Evolutionary conservation across 2,888 invertebrate genomes (phyloP).

Genomic region (Orchesellides sinensis): DNA sequence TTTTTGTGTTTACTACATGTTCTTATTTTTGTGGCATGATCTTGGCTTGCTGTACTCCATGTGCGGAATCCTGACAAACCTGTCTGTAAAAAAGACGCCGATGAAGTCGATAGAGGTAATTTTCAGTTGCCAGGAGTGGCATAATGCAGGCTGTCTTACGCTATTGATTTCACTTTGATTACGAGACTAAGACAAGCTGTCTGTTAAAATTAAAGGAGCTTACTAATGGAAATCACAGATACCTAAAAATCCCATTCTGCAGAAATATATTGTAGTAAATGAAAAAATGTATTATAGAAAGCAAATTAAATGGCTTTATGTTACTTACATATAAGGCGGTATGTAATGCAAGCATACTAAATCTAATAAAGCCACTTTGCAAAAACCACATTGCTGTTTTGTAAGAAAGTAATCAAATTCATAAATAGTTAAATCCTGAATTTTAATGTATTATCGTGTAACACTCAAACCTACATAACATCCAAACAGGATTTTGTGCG

Average conservation of each 20-base stretch:
- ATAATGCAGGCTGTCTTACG: background rate
- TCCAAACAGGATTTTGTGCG: background rate
- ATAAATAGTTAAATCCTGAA: background rate
- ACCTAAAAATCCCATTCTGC: too few species aligned
- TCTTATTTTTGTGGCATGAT: background rate
- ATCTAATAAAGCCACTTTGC: background rate
- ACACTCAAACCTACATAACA: background rate
- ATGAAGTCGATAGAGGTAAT: background rate
- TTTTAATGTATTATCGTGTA: background rate
- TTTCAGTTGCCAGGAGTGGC: background rate
- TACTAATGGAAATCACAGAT: slow-evolving; percentile 16
- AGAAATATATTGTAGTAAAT: too few species aligned
- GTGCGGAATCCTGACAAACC: background rate
- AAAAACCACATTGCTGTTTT: background rate
- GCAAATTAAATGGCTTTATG: too few species aligned
- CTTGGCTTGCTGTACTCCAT: background rate
- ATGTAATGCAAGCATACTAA: background rate
- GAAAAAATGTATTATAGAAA: too few species aligned
- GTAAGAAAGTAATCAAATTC: background rate
- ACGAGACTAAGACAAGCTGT: slow-evolving; percentile 3
- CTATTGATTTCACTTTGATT: slow-evolving; percentile 17
- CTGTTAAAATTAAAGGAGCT: background rate
- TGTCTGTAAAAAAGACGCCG: background rate
- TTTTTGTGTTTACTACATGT: too few species aligned
- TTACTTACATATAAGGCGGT: too few species aligned